Evolutionary conservation across 2,113 vertebrate genomes (phyloP).

Genomic region (Petroica traversi): DNA sequence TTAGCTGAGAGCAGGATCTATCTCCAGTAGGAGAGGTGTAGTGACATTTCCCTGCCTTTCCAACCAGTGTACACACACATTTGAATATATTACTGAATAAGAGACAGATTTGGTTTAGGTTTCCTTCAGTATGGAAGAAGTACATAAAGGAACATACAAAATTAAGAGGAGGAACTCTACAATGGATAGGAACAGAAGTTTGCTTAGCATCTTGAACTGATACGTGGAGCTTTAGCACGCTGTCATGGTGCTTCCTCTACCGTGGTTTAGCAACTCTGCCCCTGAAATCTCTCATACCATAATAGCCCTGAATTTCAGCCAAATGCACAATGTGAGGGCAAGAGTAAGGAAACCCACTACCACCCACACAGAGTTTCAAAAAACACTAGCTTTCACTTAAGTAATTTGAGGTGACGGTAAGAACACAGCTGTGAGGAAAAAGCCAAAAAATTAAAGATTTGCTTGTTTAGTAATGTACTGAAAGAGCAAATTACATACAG

Average conservation of each 20-base stretch:
- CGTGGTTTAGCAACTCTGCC: not conserved
- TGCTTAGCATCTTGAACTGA: not conserved
- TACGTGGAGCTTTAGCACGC: not conserved
- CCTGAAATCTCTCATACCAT: not conserved
- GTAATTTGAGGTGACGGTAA: not conserved
- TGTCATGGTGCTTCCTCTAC: not conserved
- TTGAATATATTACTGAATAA: accelerated
- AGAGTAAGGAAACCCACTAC: not conserved
- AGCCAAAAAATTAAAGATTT: not conserved
- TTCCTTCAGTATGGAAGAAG: not conserved
- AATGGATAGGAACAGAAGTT: not conserved
- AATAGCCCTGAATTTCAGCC: accelerated
- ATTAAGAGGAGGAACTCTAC: not conserved
- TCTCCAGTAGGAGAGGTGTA: accelerated
- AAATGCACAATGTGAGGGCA: not conserved
- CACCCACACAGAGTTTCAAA: not conserved
- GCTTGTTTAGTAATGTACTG: not conserved
- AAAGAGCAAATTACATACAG: not conserved
- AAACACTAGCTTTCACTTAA: not conserved
- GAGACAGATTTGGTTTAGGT: not conserved
- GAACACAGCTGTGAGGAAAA: not conserved
- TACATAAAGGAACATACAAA: not conserved
- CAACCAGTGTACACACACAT: not conserved
- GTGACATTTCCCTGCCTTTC: not conserved
- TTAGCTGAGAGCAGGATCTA: no score